phyloP scores from a whole-genome alignment of 2,797 vertebrate species.

The Rhinoraja longicauda region DNA sequence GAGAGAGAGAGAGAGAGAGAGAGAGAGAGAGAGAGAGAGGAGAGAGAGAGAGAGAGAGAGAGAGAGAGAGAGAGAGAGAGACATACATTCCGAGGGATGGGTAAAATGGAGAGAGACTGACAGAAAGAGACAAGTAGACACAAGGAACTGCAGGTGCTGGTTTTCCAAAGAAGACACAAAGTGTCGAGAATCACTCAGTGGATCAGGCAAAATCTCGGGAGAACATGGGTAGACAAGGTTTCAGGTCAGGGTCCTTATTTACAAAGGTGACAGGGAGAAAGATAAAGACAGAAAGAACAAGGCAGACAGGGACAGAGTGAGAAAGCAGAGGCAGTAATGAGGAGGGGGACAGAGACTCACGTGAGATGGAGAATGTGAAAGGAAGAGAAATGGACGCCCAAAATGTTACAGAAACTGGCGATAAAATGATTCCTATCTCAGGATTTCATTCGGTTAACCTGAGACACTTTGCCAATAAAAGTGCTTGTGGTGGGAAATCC shows the following conservation, averaged over 20 bases:
- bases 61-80: background rate
- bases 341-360: background rate
- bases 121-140: too few species aligned
- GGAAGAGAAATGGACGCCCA: background rate
- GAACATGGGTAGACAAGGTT: too few species aligned
- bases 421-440: background rate
- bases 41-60: background rate
- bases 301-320: background rate
- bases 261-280: too few species aligned
- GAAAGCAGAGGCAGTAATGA: background rate
- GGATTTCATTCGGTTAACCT: background rate
- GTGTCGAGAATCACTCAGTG: too few species aligned
- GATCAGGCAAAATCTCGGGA: too few species aligned
- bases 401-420: background rate
- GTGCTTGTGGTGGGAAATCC: background rate
- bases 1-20: background rate
- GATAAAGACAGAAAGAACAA: background rate
- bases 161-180: too few species aligned
- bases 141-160: too few species aligned
- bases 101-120: too few species aligned
- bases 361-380: conserved; percentile 23
- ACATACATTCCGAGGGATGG: too few species aligned
- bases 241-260: too few species aligned
- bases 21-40: background rate
- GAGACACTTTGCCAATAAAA: background rate